Evolutionary conservation across 2,888 invertebrate genomes (phyloP), one percentile per base, ranked within the genome.

Genomic region (Cheilosia grossa): DNA sequence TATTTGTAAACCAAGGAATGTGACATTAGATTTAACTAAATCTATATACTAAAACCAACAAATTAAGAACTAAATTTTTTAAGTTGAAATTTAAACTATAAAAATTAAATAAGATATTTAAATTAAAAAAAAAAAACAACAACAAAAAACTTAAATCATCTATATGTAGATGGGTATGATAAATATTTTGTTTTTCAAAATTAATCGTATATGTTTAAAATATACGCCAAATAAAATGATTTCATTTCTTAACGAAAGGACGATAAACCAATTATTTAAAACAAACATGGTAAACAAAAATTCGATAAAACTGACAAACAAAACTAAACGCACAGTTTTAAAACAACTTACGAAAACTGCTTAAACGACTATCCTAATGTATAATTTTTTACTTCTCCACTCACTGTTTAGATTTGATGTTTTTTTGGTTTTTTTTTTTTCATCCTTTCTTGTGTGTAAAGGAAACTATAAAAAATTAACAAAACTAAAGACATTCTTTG

Each of bases 181-280:
- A 86, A 82, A 88, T 73, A 85, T 85, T 85, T 86, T 87, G 80
- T 75, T 80, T 74, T 87, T 81, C 80, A 87, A 87, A 88, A 87
- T 87, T 88, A 87, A 87, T 88, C 88, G 87, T 88, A 88, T 88
- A 88, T 88, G 88, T 88, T 88, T 88, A 88, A 88, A 88, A 88
- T 88, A 88, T 88, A 88, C 88, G 88, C 79, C 74, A 87, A 82
- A 80, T 83, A 75, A 81, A 81, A 61, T 64, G 10, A 63, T 49
- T 53, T 74, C 15, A 37, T 61, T 74, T 61, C 17, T 40, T 44
- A 66, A 21, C 44, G 70, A 81, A 53, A 47, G 24, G 37, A 67
- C 30, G 21, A 40, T 66, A 2, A 70, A 58, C 64, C 63, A 56
- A 51, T 69, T 40, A 33, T 67, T 59, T 37, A 15, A 63, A 24